These are phyloP conservation scores for Tuta absoluta DNA, from an alignment of 2,888 invertebrate genomes.

Conservation along the genomic window DNA sequence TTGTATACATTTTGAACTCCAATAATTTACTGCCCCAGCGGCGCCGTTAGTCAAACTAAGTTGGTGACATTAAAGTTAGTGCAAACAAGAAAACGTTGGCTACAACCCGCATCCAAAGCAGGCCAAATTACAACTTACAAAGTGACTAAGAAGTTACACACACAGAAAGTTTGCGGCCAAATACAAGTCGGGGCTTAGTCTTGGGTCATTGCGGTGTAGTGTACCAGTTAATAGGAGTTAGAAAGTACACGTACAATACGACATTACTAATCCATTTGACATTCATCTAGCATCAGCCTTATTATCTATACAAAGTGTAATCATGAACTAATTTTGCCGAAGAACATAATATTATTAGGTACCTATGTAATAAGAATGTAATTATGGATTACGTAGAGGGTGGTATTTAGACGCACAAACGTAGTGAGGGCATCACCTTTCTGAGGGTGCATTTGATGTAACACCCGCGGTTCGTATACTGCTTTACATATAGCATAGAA, in stretches of 20 bases:
- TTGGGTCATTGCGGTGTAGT: conserved; percentile 37
- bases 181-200: conserved; percentile 39
- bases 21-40: conserved; percentile 44
- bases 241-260: background rate
- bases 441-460: too few relatives aligned
- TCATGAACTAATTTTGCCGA: too few relatives aligned
- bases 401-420: too few relatives aligned
- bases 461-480: too few relatives aligned
- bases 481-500: too few relatives aligned
- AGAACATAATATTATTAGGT: too few relatives aligned
- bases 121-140: conserved; percentile 50
- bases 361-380: too few relatives aligned
- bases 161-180: conserved; percentile 45
- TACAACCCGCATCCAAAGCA: conserved; percentile 59
- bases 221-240: background rate
- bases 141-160: conserved; percentile 54
- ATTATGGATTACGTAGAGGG: too few relatives aligned
- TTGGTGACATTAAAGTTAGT: conserved; percentile 59
- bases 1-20: conserved; percentile 30
- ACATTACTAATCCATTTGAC: background rate
- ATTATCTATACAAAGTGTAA: too few relatives aligned
- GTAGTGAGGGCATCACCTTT: too few relatives aligned
- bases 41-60: conserved; percentile 38
- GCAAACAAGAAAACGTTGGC: conserved; percentile 60
- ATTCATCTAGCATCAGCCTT: too few relatives aligned